Percentiles rank a stretch among this genome's conserved stretches.
These are phyloP conservation scores for Hesperia comma DNA, from an alignment of 2,888 invertebrate genomes.

Conservation along the genomic window DNA sequence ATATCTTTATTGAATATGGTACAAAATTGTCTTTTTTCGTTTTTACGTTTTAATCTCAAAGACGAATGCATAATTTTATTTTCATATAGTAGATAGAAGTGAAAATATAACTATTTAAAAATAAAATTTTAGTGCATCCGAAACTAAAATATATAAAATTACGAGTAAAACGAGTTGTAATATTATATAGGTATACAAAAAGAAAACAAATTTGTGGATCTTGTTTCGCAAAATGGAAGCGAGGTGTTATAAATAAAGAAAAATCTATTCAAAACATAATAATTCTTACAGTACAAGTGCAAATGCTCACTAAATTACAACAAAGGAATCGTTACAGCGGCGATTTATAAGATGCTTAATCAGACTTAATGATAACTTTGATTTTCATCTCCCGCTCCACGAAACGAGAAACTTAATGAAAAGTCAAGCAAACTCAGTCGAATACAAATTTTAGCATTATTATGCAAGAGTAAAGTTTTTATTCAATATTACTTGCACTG, in stretches of 20 bases:
- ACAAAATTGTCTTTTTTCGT: too few species aligned
- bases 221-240: too few species aligned
- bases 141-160: too few species aligned
- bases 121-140: too few species aligned
- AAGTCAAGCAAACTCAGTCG: slow-evolving; percentile 80
- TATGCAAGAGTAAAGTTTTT: slow-evolving; percentile 82
- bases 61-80: too few species aligned
- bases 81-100: too few species aligned
- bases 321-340: slow-evolving; percentile 60
- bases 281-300: neutral
- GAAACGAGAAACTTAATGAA: slow-evolving; percentile 78
- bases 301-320: slow-evolving; percentile 54
- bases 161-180: too few species aligned
- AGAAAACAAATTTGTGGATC: too few species aligned
- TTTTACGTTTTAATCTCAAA: too few species aligned
- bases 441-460: slow-evolving; percentile 81
- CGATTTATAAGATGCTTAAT: slow-evolving; percentile 68
- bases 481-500: slow-evolving; percentile 80
- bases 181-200: too few species aligned
- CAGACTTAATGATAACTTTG: slow-evolving; percentile 78
- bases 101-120: too few species aligned
- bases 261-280: neutral
- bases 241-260: neutral
- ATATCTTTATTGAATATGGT: too few species aligned
- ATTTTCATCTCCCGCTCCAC: slow-evolving; percentile 73